phyloP scores from a whole-genome alignment of 1,140 invertebrate genomes.

The Odontomachus brunneus region DNA sequence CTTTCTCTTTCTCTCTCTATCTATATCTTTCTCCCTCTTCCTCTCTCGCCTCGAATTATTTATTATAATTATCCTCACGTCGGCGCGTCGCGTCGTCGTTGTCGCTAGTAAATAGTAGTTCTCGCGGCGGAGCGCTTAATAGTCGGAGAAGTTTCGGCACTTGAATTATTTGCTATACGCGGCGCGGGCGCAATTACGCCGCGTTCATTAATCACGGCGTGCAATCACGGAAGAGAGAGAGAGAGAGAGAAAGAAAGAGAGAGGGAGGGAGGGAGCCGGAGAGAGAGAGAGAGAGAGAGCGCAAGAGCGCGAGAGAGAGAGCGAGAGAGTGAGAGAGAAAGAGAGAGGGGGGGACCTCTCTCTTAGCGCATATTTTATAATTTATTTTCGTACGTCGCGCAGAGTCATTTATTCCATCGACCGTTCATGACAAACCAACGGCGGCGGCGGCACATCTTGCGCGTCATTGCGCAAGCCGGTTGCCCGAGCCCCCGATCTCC shows the following conservation, averaged over 20 bases:
- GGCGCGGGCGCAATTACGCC: constrained; percentile 44
- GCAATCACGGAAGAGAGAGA: constrained; percentile 53
- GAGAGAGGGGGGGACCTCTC: too few species aligned
- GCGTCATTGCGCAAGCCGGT: constrained; percentile 44
- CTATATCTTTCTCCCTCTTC: background rate
- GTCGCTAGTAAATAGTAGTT: constrained; percentile 33
- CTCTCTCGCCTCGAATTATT: constrained; percentile 29
- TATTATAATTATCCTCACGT: constrained; percentile 39
- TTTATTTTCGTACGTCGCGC: constrained; percentile 44
- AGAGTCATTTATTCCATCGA: constrained; percentile 49
- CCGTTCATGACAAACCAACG: constrained; percentile 18
- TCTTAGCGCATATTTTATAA: constrained; percentile 55
- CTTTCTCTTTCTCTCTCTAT: background rate
- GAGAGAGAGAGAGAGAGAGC: too few species aligned
- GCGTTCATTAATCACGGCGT: constrained; percentile 51
- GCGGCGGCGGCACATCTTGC: background rate
- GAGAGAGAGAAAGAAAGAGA: too few species aligned
- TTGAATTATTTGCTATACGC: constrained; percentile 58
- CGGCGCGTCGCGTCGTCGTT: background rate
- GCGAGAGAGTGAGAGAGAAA: too few species aligned
- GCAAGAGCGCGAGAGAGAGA: too few species aligned
- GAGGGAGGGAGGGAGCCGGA: too few species aligned
- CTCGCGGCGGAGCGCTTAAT: constrained; percentile 28
- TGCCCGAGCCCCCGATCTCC: background rate
- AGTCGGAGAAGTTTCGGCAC: constrained; percentile 56